These are phyloP conservation scores for Magallana ariakensis DNA, from an alignment of 1,140 invertebrate species.

Conservation along the genomic window DNA sequence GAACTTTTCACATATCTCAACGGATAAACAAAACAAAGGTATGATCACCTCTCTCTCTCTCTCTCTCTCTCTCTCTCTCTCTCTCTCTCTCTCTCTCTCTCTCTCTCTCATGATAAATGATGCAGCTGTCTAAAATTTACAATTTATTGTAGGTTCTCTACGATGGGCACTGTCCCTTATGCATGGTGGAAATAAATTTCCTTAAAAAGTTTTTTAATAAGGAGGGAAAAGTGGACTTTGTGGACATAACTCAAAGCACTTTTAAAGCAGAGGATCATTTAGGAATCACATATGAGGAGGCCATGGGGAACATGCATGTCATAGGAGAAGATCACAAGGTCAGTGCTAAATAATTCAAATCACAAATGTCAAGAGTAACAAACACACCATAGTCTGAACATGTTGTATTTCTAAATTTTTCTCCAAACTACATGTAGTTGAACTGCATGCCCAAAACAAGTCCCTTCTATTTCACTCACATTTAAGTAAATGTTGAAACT, in stretches of 20 bases:
- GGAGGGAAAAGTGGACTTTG: constrained; percentile 49
- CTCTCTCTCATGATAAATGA: too few species aligned
- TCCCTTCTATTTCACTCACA: too few species aligned
- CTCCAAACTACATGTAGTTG: too few species aligned
- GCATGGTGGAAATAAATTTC: constrained; percentile 56
- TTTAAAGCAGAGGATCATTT: constrained; percentile 53
- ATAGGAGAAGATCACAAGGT: constrained; percentile 58
- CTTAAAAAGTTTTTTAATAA: constrained; percentile 46
- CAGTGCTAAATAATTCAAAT: background rate
- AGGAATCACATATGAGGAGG: constrained; percentile 60
- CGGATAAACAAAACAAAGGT: background rate
- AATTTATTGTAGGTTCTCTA: constrained; percentile 57
- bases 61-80: too few species aligned
- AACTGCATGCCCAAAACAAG: too few species aligned
- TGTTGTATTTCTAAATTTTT: too few species aligned
- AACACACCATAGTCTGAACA: too few species aligned
- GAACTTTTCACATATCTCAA: constrained; percentile 10
- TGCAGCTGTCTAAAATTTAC: too few species aligned
- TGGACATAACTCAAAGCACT: constrained; percentile 58
- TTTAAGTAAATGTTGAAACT: too few species aligned
- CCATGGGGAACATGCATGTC: constrained; percentile 65
- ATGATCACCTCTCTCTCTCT: background rate
- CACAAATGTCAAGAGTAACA: too few species aligned
- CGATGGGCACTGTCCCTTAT: constrained; percentile 64
- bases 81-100: too few species aligned